These are phyloP conservation scores for Leucania comma DNA, from an alignment of 2,888 invertebrate species.

Conservation along the genomic window DNA sequence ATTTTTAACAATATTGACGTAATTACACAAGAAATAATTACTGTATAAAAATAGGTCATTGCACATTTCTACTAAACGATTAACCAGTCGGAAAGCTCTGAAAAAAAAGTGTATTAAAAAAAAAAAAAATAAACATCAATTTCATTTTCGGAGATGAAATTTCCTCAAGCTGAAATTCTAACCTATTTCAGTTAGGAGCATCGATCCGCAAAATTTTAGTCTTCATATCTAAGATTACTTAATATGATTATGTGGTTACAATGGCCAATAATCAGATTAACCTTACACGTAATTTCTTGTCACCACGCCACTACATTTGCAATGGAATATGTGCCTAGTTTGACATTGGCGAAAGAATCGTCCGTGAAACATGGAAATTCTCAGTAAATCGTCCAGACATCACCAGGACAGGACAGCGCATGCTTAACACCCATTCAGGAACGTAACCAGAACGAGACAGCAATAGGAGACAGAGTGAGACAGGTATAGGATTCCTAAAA, in stretches of 20 bases:
- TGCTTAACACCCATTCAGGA: conserved; percentile 85
- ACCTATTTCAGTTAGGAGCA: conserved; percentile 14
- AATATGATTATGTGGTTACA: conserved; percentile 58
- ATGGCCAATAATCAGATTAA: conserved; percentile 61
- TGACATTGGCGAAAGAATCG: conserved; percentile 56
- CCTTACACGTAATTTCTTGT: conserved; percentile 50
- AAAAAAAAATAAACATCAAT: neutral
- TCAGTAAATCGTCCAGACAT: conserved; percentile 61
- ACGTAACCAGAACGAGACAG: conserved; percentile 74
- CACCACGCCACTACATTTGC: conserved; percentile 22
- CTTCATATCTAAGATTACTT: conserved; percentile 49
- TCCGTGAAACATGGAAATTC: conserved; percentile 50
- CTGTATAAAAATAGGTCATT: conserved; percentile 15
- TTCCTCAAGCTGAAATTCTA: conserved; percentile 5
- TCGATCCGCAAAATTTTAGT: conserved; percentile 33
- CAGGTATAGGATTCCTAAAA: conserved; percentile 74
- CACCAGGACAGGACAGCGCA: conserved; percentile 74
- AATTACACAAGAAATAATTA: conserved; percentile 31
- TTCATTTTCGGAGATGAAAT: neutral
- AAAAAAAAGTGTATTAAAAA: neutral
- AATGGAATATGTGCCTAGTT: conserved; percentile 32
- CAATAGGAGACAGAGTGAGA: conserved; percentile 69
- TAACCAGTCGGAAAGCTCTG: neutral
- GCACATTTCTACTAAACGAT: neutral
- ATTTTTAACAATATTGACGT: conserved; percentile 41